Evolutionary conservation across 2,888 invertebrate species (phyloP).

Genomic region (Eulithis testata): DNA sequence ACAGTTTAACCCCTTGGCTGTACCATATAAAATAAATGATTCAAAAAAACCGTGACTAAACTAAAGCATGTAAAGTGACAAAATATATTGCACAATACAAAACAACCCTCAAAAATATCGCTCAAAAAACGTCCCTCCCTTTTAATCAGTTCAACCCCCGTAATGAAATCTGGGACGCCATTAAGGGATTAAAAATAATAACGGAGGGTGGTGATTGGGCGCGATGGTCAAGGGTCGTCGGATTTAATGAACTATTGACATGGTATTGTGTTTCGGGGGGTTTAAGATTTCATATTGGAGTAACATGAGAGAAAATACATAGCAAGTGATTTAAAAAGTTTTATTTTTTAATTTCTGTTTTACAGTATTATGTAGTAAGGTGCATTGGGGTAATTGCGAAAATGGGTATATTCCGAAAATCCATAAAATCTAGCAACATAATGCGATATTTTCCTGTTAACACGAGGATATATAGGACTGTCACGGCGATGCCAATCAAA

Average conservation of each 20-base stretch:
- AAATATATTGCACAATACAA: conserved; percentile 19
- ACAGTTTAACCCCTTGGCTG: too few relatives aligned
- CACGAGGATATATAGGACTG: too few relatives aligned
- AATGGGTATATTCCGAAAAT: too few relatives aligned
- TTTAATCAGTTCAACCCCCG: conserved; percentile 77
- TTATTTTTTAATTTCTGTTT: too few relatives aligned
- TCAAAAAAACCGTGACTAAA: not conserved
- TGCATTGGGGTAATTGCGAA: too few relatives aligned
- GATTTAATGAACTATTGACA: conserved; percentile 72
- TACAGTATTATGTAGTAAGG: too few relatives aligned
- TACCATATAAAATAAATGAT: too few relatives aligned
- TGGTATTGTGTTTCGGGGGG: conserved; percentile 21
- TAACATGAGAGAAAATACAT: not conserved
- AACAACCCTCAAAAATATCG: conserved; percentile 45
- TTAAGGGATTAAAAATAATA: conserved; percentile 85
- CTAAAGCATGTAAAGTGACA: conserved; percentile 2
- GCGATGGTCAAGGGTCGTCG: conserved; percentile 54
- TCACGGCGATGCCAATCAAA: too few relatives aligned
- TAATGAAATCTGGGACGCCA: conserved; percentile 83
- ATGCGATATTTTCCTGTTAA: too few relatives aligned
- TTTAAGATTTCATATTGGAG: conserved; percentile 4
- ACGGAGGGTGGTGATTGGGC: conserved; percentile 67
- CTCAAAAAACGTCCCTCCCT: conserved; percentile 70
- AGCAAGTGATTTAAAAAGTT: not conserved
- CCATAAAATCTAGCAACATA: too few relatives aligned